Base-by-base conservation (phyloP, 2,888 invertebrate genomes). In the Heliconius erato region DNA sequence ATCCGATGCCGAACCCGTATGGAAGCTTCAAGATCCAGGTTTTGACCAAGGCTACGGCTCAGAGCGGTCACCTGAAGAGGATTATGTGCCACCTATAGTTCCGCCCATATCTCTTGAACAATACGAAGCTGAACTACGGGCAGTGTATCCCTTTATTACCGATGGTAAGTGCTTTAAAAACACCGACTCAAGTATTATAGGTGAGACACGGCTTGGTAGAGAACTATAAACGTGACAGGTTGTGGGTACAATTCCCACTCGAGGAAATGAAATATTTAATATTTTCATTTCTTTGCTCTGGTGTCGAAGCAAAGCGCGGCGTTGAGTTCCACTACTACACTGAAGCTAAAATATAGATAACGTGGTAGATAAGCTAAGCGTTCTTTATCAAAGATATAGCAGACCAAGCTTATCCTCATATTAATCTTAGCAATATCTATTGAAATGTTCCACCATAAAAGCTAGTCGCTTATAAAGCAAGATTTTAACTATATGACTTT, bases 1-100 rank as follows among this genome's bases (percentile, higher is more conserved):
- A 84, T 96, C 96, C 11, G 93, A 96, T 84, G 95, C 96, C 3
- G 96, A 96, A 83, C 96, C 96, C 2, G 96, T 96, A 68, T 96
- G 96, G 96, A 96, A 96, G 88, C 94, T 96, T 7, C 96, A 96
- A 87, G 96, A 96, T 86, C 95, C 95, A 1, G 95, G 96, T 72
- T 97, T 97, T 90, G 98, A 98, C 92, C 98, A 98, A 90, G 98
- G 98, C 67, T 98, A 98, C 92, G 98, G 97, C 0, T 97, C 97
- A 16, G 98, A 98, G 90, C 94, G 97, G 72, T 98, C 98, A 1
- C 98, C 98, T 2, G 98, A 98, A 92, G 98, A 98, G 86, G 98
- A 98, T 92, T 97, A 97, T 92, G 97, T 97, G 54, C 97, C 97
- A 11, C 97, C 97, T 28, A 93, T 97, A 82, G 97, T 97, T 28